Evolutionary conservation across 2,888 invertebrate species (phyloP).

Genomic region (Drosophila atroscutellata): DNA sequence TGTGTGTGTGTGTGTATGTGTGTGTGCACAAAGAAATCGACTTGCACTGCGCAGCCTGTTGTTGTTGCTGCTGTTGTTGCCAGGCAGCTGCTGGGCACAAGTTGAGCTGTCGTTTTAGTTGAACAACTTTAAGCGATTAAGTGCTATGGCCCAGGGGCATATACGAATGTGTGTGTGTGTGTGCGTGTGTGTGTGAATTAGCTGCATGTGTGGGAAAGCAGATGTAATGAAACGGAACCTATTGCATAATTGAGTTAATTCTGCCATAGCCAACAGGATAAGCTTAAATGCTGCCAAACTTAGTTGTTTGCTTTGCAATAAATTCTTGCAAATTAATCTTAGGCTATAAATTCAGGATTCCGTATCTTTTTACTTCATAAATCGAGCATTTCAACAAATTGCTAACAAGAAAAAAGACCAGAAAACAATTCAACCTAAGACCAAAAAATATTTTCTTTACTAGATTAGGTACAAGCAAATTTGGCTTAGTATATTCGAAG

Average conservation of each 20-base stretch:
- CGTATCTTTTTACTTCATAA: neutral
- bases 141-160: constrained; percentile 54
- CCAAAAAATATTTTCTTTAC: neutral
- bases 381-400: neutral
- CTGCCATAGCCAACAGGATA: constrained; percentile 31
- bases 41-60: constrained; percentile 30
- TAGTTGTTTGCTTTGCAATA: constrained; percentile 2
- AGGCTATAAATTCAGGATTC: neutral
- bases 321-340: neutral
- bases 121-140: constrained; percentile 66
- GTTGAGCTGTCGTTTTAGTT: constrained; percentile 59
- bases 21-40: constrained; percentile 31
- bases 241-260: constrained; percentile 74
- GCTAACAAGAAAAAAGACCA: neutral
- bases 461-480: neutral
- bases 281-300: constrained; percentile 24
- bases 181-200: constrained; percentile 12
- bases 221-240: constrained; percentile 77
- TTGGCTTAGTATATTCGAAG: neutral
- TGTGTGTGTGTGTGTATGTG: constrained; percentile 2
- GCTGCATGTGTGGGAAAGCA: constrained; percentile 50
- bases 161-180: constrained; percentile 6
- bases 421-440: neutral
- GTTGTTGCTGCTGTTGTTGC: constrained; percentile 34
- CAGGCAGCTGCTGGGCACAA: constrained; percentile 55